Evolutionary conservation across 2,888 invertebrate genomes (phyloP), one percentile per base, ranked within the genome.

Genomic region (Archips xylosteana): DNA sequence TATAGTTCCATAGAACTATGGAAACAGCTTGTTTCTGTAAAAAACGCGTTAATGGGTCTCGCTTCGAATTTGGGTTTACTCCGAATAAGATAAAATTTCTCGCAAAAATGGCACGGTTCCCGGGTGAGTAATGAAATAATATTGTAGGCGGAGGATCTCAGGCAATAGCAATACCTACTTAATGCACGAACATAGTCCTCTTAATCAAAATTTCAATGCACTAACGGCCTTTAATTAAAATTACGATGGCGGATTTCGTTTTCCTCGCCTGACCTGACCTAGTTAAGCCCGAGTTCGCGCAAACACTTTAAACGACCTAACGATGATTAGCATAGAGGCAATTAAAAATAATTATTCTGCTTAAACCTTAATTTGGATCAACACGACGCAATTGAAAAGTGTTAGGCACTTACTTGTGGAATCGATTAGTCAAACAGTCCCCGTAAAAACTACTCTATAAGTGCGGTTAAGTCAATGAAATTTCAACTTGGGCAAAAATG

Each of bases 151-250:
- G 32, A 57, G 9, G 57, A 57, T 57, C 32, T 57, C 32, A 49
- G 10, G 57, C 57, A 57, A 23, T 57, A 23, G 2, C 32, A 3
- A 6, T 10, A 54, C 10, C 32, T 23, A 10, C 10, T 23, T 57
- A 57, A 32, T 9, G 8, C 9, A 54, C 23, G 54, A 54, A 23
- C 23, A 32, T 9, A 5, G 4, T 6, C 13, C 12, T 32, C 32
- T 57, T 32, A 12, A 57, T 32, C 32, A 32, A 57, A 57, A 57
- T 32, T 57, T 32, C 23, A 57, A 32, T 57, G 57, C 32, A 12
- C 57, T 57, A 12, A 66, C 51, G 39, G 62, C 62, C 54, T 42
- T 42, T 63, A 70, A 70, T 70, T 62, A 70, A 62, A 70, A 62
- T 45, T 23, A 51, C 63, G 23, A 51, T 6, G 32, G 32, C 6